Evolutionary conservation across 1,140 invertebrate species (phyloP).

Genomic region (Galendromus occidentalis): DNA sequence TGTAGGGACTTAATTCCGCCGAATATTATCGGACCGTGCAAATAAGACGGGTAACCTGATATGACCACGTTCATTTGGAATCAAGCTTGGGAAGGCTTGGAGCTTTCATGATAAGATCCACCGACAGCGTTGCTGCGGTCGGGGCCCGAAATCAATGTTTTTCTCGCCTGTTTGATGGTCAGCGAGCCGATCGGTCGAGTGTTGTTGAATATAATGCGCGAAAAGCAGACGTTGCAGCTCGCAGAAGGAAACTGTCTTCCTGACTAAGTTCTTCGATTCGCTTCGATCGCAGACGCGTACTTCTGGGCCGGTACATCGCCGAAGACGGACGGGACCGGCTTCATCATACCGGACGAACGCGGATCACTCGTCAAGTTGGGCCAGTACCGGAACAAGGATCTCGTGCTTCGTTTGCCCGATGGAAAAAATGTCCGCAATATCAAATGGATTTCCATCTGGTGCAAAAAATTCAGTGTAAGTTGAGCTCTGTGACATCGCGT

Average conservation of each 20-base stretch:
- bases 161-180: background rate
- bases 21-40: too few species aligned
- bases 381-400: conserved; percentile 50
- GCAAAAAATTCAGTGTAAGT: conserved; percentile 64
- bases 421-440: conserved; percentile 63
- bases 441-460: conserved; percentile 74
- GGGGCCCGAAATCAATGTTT: too few species aligned
- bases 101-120: too few species aligned
- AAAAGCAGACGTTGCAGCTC: background rate
- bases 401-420: conserved; percentile 56
- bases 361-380: conserved; percentile 29
- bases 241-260: background rate
- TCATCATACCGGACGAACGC: conserved; percentile 40
- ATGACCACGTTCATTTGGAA: too few species aligned
- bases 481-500: background rate
- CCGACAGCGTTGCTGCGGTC: too few species aligned
- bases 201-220: background rate
- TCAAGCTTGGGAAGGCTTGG: too few species aligned
- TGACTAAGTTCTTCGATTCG: background rate
- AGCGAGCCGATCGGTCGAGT: background rate
- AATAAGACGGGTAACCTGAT: too few species aligned
- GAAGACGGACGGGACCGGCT: conserved; percentile 51
- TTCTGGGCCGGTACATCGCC: conserved; percentile 65
- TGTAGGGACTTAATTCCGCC: too few species aligned
- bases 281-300: conserved; percentile 39